A percentile compares a stretch with the other conserved stretches of the same genome.
phyloP scores from a whole-genome alignment of 2,113 vertebrate species.

The Apus apus region DNA sequence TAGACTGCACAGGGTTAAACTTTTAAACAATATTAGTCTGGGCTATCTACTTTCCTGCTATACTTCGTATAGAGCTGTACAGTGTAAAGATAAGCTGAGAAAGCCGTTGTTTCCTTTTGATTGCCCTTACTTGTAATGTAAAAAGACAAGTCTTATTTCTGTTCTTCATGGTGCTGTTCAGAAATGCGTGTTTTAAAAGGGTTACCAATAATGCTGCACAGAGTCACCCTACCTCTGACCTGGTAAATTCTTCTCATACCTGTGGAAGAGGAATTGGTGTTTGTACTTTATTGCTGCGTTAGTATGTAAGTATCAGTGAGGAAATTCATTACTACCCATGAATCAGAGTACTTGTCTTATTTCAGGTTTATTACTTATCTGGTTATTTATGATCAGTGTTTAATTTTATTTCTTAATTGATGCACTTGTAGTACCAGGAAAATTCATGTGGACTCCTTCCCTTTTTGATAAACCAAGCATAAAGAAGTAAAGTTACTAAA shows the following conservation, averaged over 20 bases:
- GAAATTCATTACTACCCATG: slow-evolving; percentile 14
- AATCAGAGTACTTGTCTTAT: slow-evolving; percentile 13
- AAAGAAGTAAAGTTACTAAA: slow-evolving; percentile 61
- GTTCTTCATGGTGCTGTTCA: not conserved
- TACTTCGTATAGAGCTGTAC: not conserved
- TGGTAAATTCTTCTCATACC: not conserved
- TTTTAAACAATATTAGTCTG: not conserved
- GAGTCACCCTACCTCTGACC: not conserved
- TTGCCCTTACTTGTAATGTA: not conserved
- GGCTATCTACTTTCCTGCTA: not conserved
- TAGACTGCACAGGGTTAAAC: not conserved
- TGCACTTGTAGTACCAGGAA: not conserved
- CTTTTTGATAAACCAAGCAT: slow-evolving; percentile 39
- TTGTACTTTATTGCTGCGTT: not conserved
- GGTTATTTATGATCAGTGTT: slow-evolving; percentile 44
- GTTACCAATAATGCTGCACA: not conserved
- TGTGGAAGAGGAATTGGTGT: not conserved
- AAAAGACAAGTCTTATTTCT: slow-evolving; percentile 25
- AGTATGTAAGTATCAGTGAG: not conserved
- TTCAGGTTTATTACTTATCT: slow-evolving; percentile 56
- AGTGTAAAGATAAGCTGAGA: not conserved
- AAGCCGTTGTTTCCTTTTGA: not conserved
- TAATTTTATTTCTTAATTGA: slow-evolving; percentile 60
- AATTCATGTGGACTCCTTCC: slow-evolving; percentile 12
- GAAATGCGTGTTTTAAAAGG: not conserved